These are phyloP conservation scores for Netelia inedita DNA, from an alignment of 2,888 invertebrate species.

Conservation along the genomic window DNA sequence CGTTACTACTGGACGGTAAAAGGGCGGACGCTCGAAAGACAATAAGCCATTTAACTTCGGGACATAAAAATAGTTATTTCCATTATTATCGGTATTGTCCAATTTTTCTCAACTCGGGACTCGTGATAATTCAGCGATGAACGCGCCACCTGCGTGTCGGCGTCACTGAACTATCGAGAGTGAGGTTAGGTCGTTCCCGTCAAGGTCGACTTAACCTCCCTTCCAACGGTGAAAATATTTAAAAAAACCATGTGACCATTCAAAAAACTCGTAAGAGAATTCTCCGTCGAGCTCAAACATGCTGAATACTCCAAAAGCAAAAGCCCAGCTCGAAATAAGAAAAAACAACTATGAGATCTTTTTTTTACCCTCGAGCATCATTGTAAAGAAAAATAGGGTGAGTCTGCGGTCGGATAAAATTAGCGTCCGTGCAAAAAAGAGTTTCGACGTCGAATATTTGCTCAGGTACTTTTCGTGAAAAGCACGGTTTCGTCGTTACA, in stretches of 20 bases:
- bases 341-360: too few relatives aligned
- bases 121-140: background rate
- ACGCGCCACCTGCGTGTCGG: background rate
- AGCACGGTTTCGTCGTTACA: constrained; percentile 74
- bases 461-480: constrained; percentile 63
- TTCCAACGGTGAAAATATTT: too few relatives aligned
- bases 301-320: too few relatives aligned
- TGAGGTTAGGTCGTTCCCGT: too few relatives aligned
- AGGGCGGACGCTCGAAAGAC: background rate
- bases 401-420: constrained; percentile 12
- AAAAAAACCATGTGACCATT: too few relatives aligned
- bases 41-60: constrained; percentile 1
- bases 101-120: background rate
- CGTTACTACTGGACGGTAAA: constrained; percentile 1
- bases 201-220: too few relatives aligned
- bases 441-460: constrained; percentile 13
- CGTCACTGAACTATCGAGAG: too few relatives aligned
- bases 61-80: background rate
- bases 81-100: constrained; percentile 2
- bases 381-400: background rate
- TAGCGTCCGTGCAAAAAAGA: constrained; percentile 6
- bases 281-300: too few relatives aligned
- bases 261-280: too few relatives aligned
- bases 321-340: too few relatives aligned
- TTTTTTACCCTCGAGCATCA: background rate